phyloP scores from a whole-genome alignment of 2,797 vertebrate species.

The Oceanodroma leucorhoa region DNA sequence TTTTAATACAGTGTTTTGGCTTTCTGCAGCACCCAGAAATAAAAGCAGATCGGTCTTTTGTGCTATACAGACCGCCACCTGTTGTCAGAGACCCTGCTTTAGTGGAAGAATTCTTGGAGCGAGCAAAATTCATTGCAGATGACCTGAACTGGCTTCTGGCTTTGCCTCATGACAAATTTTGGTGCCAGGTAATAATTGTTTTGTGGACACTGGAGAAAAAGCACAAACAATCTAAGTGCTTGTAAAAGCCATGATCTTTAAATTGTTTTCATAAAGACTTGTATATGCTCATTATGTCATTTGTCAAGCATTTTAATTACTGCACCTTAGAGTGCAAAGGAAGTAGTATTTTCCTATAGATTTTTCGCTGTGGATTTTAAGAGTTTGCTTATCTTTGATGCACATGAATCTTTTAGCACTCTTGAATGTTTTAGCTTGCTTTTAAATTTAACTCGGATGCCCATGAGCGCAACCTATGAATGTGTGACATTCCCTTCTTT shows the following conservation, averaged over 20 bases:
- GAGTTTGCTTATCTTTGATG: not conserved
- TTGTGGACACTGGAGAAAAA: not conserved
- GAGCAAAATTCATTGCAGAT: conserved; percentile 85
- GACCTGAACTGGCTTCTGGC: conserved; percentile 93
- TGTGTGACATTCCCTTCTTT: not conserved
- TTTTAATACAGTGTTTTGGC: conserved; percentile 46
- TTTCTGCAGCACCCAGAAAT: conserved; percentile 85
- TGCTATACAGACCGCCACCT: conserved; percentile 87
- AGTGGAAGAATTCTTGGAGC: conserved; percentile 91
- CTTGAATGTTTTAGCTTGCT: not conserved
- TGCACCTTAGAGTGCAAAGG: not conserved
- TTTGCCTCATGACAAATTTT: conserved; percentile 94
- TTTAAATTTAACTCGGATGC: not conserved
- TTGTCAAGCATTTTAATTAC: not conserved
- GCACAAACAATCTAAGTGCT: not conserved
- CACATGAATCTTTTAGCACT: not conserved
- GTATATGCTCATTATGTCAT: not conserved
- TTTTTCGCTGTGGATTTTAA: not conserved
- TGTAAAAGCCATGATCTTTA: not conserved
- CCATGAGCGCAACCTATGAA: fast-evolving
- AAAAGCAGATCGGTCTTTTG: conserved; percentile 87
- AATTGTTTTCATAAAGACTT: not conserved
- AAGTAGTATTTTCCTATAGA: not conserved
- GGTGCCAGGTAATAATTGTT: conserved; percentile 90
- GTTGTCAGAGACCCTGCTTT: conserved; percentile 78